A percentile compares a stretch with the other conserved stretches of the same genome.
Evolutionary conservation across 2,888 invertebrate genomes (phyloP).

Genomic region (Habroteleia sp.): DNA sequence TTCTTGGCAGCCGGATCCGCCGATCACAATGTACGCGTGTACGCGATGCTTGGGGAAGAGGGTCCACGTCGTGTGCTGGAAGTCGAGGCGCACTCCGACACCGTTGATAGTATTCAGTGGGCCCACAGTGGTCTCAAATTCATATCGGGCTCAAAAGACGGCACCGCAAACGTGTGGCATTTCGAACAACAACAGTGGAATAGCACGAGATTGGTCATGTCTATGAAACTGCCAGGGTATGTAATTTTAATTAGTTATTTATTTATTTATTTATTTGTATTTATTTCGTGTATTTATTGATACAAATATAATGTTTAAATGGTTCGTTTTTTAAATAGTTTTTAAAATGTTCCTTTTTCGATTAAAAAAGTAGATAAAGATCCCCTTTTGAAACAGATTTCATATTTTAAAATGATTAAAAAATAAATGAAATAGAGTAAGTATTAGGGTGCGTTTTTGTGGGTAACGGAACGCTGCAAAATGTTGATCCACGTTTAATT

Average conservation of each 20-base stretch:
- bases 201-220: constrained; percentile 88
- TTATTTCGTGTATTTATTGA: no score
- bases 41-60: constrained; percentile 88
- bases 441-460: no score
- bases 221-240: constrained; percentile 84
- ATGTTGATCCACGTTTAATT: no score
- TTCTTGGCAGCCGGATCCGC: constrained; percentile 97
- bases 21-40: constrained; percentile 96
- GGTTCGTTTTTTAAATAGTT: no score
- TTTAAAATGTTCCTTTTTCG: no score
- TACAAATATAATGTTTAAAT: no score
- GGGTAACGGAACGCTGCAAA: no score
- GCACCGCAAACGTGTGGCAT: constrained; percentile 95
- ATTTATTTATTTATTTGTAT: no score
- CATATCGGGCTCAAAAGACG: constrained; percentile 97
- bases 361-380: no score
- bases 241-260: constrained; percentile 28
- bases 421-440: no score
- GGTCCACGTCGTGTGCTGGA: constrained; percentile 87
- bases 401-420: no score
- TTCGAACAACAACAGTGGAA: constrained; percentile 95
- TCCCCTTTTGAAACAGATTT: no score
- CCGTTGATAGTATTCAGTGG: constrained; percentile 98
- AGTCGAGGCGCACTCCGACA: constrained; percentile 88
- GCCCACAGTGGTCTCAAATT: constrained; percentile 93